Evolutionary conservation across 92 coral and sea anemone species (phyloP), one percentile per base, ranked within the genome.

Genomic region (Porites rus): DNA sequence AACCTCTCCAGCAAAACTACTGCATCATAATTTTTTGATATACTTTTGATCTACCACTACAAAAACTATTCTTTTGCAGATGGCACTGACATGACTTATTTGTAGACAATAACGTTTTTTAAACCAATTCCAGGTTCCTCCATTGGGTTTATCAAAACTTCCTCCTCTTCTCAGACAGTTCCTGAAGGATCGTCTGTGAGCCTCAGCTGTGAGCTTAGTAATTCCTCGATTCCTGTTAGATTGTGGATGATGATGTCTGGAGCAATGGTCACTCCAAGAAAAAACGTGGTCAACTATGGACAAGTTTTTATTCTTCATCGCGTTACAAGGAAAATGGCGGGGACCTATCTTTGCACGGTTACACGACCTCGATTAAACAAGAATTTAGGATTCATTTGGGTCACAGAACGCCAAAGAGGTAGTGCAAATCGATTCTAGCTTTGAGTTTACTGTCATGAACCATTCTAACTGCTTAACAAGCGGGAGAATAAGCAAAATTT

Each of bases 131-230:
- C 16, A 83, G 87, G 74, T 73, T 72, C 11, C 14, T 51, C 87
- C 8, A 79, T 83, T 8, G 13, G 2, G 74, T 38, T 61, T 62
- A 52, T 21, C 14, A 65, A 80, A 16, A 24, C 43, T 6, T 7
- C 24, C 64, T 63, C 20, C 50, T 17, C 8, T 21, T 2, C 20
- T 20, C 88, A 77, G 22, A 46, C 2, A 10, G 75, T 77, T 13
- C 88, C 88, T 60, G 88, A 63, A 69, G 88, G 88, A 11, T 54
- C 82, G 19, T 91, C 93, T 0, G 62, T 87, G 17, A 91, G 87
- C n/a, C 85, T 91, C 72, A 87, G 88, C 75, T 91, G 93, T 77
- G 91, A 79, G 43, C 77, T 91, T 16, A 91, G 76, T 52, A 72
- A 87, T 16, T 64, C 88, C 8, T 53, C 59, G 0, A 65, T 87